A percentile compares a stretch with the other conserved stretches of the same genome.
Evolutionary conservation across 2,888 invertebrate species (phyloP).

Genomic region (Hyalella azteca): DNA sequence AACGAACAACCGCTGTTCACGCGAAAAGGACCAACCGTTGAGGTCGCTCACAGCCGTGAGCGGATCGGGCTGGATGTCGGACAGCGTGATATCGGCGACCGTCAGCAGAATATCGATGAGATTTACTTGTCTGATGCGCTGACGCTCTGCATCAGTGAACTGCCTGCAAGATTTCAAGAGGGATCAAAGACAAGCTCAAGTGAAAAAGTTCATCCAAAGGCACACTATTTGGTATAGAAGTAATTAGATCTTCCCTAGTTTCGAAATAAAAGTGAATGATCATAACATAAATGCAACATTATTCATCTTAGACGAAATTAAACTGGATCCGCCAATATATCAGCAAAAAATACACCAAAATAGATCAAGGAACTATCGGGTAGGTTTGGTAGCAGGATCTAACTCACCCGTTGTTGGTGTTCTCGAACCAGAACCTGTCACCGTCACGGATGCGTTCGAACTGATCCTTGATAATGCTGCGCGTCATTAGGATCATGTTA

Average conservation of each 20-base stretch:
- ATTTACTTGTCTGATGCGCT: constrained; percentile 64
- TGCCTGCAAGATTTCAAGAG: too few species aligned
- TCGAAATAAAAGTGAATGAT: too few species aligned
- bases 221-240: too few species aligned
- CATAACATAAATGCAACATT: too few species aligned
- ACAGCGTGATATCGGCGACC: constrained; percentile 64
- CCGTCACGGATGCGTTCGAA: constrained; percentile 68
- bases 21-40: constrained; percentile 42
- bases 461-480: constrained; percentile 67
- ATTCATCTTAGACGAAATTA: too few species aligned
- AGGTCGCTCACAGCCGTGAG: constrained; percentile 64
- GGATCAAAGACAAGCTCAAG: too few species aligned
- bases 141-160: constrained; percentile 65
- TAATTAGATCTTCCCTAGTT: too few species aligned
- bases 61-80: constrained; percentile 66
- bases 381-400: neutral
- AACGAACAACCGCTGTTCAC: too few species aligned
- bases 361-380: too few species aligned
- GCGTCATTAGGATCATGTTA: neutral
- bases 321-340: too few species aligned
- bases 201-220: too few species aligned
- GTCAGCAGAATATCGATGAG: constrained; percentile 67
- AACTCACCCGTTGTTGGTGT: constrained; percentile 61
- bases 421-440: constrained; percentile 71
- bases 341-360: too few species aligned